phyloP scores from a whole-genome alignment of 2,113 vertebrate genomes.

The Raja brachyura region DNA sequence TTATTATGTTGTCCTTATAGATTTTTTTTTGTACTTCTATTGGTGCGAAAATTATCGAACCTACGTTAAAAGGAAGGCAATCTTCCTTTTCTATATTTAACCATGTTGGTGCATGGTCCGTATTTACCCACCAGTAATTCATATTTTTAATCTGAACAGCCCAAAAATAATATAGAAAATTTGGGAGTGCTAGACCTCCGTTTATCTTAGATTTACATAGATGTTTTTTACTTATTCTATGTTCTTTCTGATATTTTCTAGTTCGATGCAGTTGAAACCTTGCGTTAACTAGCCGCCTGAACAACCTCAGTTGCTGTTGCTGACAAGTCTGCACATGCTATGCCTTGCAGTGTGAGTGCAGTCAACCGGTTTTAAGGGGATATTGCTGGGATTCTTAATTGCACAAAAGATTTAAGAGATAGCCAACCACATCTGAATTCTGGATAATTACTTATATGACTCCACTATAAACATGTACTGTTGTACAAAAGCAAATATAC shows the following conservation, averaged over 20 bases:
- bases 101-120: too few species aligned
- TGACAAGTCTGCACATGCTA: neutral
- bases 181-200: too few species aligned
- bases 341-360: neutral
- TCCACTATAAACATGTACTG: neutral
- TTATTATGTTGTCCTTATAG: too few species aligned
- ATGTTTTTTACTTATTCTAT: too few species aligned
- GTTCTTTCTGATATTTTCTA: neutral
- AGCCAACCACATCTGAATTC: neutral
- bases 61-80: too few species aligned
- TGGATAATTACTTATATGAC: neutral
- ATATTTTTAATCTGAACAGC: too few species aligned
- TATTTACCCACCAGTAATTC: too few species aligned
- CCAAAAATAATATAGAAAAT: too few species aligned
- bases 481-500: neutral
- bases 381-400: neutral
- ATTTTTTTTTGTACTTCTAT: too few species aligned
- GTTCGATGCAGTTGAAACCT: neutral
- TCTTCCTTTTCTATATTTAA: too few species aligned
- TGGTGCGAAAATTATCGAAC: too few species aligned
- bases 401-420: neutral
- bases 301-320: neutral
- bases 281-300: neutral
- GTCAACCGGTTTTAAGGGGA: neutral
- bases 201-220: too few species aligned